Base-by-base conservation (phyloP, 2,888 invertebrate genomes). In the Hirtodrosophila cameraria region DNA sequence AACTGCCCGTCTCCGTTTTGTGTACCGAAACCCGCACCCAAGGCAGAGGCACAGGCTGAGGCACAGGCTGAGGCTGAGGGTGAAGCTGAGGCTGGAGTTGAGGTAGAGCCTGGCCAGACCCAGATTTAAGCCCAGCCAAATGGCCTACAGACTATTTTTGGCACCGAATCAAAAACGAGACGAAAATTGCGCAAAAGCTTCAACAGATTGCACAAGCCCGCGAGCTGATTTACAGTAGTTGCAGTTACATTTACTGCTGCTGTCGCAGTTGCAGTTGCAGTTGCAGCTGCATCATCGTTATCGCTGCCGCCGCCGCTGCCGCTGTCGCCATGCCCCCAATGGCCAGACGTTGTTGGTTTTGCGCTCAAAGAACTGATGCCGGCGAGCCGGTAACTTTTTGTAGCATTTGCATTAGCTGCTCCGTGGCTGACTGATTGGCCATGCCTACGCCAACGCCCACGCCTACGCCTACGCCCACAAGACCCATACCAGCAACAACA, bases 361-460 rank as follows among this genome's bases (percentile, higher is more conserved):
- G 73, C 42, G 73, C 80, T 86, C 75, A 71, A 66, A 71, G 71
- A 27, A 71, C 71, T 20, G 85, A 65, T 46, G 80, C 86, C 46
- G 87, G 71, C 50, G 78, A 73, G 59, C 82, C 85, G 61, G 90
- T 89, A 49, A 88, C 89, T 78, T 88, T 90, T 41, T 89, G 89
- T 64, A 90, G 77, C 89, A 90, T 89, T 78, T 89, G 90, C 86
- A 90, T 87, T 33, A 90, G 85, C 59, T 90, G 90, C 72, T 90
- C 89, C 70, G 90, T 90, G 54, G 90, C 90, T 60, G 90, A 90
- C 43, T 87, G 80, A 86, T 67, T 73, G 58, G 33, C 63, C 13
- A 65, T 43, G 15, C 67, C 68, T 11, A 67, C 45, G 11, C 66
- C 68, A 2, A 53, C 33, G 30, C 66, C 75, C 7, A 63, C 36